Conservation (phyloP, 1,140 invertebrate species). For the Cotesia glomerata region DNA sequence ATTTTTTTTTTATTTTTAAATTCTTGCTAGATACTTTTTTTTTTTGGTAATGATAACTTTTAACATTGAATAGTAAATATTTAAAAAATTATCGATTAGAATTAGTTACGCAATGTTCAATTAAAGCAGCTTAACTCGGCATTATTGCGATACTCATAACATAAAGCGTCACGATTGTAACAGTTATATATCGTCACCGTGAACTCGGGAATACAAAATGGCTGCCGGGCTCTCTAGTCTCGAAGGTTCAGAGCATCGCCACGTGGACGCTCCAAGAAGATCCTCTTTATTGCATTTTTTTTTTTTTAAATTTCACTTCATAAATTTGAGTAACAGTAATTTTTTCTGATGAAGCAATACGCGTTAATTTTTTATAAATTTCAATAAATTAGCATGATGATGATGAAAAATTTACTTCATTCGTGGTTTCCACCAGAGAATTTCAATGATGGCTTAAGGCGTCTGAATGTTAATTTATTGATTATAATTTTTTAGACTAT, state of each 20-base stretch:
- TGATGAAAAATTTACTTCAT: constrained; percentile 45
- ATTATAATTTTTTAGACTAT: no score
- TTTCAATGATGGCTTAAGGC: constrained; percentile 46
- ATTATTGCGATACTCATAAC: background rate
- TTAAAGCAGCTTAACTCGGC: background rate
- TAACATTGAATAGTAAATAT: background rate
- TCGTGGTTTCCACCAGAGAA: constrained; percentile 57
- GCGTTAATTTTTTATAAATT: no score
- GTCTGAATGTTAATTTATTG: constrained; percentile 49
- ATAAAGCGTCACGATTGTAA: constrained; percentile 7
- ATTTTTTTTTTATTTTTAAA: no score
- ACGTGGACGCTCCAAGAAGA: constrained; percentile 53
- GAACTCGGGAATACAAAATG: constrained; percentile 56
- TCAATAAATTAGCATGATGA: constrained; percentile 42
- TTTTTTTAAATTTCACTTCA: background rate
- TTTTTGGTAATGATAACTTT: background rate
- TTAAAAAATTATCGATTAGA: background rate
- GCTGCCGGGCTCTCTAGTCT: constrained; percentile 50
- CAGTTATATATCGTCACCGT: constrained; percentile 17
- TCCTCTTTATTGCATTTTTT: constrained; percentile 14
- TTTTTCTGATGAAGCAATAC: no score
- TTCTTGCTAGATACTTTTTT: background rate
- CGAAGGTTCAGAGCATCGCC: constrained; percentile 56
- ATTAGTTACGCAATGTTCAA: constrained; percentile 7
- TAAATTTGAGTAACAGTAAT: no score